Base-by-base conservation (phyloP, 2,797 vertebrate genomes). In the Lutra lutra region DNA sequence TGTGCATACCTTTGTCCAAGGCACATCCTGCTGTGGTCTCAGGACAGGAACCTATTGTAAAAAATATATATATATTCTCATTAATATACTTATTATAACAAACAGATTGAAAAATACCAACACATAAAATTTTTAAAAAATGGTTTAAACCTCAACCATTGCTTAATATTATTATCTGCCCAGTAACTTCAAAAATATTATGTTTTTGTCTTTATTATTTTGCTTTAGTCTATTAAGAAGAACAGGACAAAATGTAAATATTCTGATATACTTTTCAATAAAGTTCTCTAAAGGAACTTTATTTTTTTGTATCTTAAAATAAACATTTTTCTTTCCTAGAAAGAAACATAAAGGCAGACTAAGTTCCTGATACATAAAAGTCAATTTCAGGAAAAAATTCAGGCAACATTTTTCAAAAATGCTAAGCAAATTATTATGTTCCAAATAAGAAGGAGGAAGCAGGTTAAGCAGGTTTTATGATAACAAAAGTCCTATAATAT, bases 11-110 rank as follows among this genome's bases (percentile, higher is more conserved):
- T 98, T 98, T 98, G 98, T 98, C 97, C 98, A 98, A 99, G 99
- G 99, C 98, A 99, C 99, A 99, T 99, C 98, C 98, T 99, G 99
- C 98, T 99, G 98, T 99, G 97, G 98, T 99, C 99, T 99, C 99
- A 99, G 99, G 99, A 99, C 95, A 99, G 99, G 99, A 99, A 99
- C 98, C 99, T 99, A 98, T 98, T 98, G 91, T 32, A 88, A 97
- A 97, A 98, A 92, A 89, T 27, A 90, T 84, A 70, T 17, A 85
- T 13, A 40, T 94, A 62, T 92, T 2, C 7, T 68, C 88, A 78
- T 97, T 93, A 97, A 21, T 92, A 66, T 35, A 86, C 0, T 88
- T 92, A 78, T 2, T 85, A 48, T 82, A 56, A 75, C 43, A 86
- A 86, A 84, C 6, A 90, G 1, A 60, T 48, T 88, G 13, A 56